Percentiles rank a stretch among this genome's conserved stretches.
These are phyloP conservation scores for Teleiodes luculella DNA, from an alignment of 2,888 invertebrate species.

Conservation along the genomic window DNA sequence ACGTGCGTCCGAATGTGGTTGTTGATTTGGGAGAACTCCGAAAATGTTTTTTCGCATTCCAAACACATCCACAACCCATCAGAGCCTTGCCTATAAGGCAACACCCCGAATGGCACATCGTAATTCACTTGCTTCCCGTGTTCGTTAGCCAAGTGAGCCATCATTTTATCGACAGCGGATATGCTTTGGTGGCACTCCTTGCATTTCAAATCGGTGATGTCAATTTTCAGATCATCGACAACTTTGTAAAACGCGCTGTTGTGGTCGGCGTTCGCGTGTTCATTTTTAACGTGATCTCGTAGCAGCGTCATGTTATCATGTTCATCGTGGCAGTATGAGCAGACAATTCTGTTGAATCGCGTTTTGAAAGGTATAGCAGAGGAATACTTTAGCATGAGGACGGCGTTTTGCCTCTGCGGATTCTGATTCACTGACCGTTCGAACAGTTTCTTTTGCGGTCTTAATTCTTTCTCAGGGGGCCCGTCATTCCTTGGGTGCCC, in stretches of 20 bases:
- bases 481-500: conserved; percentile 63
- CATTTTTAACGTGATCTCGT: conserved; percentile 57
- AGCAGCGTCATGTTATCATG: conserved; percentile 63
- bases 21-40: conserved; percentile 66
- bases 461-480: conserved; percentile 57
- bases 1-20: conserved; percentile 63
- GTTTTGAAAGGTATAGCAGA: conserved; percentile 71
- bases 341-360: conserved; percentile 67
- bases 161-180: conserved; percentile 53
- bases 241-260: conserved; percentile 72
- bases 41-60: conserved; percentile 62
- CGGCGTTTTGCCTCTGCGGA: conserved; percentile 69
- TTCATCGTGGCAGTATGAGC: conserved; percentile 70
- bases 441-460: conserved; percentile 70
- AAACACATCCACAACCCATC: conserved; percentile 63
- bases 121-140: conserved; percentile 61
- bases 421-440: conserved; percentile 73
- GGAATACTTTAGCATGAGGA: conserved; percentile 62
- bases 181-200: conserved; percentile 53
- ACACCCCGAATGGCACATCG: conserved; percentile 62
- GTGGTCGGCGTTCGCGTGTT: conserved; percentile 57
- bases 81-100: conserved; percentile 62
- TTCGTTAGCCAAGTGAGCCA: conserved; percentile 57
- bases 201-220: conserved; percentile 64
- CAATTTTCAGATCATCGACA: conserved; percentile 63